Evolutionary conservation across 2,113 vertebrate species (phyloP).

Genomic region (Onychostruthus taczanowskii): DNA sequence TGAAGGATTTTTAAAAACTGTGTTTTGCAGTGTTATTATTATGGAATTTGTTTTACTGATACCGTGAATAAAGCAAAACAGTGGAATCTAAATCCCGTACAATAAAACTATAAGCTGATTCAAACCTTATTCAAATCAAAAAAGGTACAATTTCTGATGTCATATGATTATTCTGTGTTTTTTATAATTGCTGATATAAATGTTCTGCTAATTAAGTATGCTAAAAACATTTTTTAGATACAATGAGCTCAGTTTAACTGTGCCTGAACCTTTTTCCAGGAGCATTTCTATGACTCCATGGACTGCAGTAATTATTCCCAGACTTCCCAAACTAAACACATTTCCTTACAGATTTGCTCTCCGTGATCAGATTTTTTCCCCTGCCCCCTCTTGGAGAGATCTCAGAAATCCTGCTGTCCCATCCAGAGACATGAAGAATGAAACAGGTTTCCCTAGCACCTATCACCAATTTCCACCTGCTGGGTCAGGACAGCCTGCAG

Average conservation of each 20-base stretch:
- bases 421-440: background rate
- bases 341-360: background rate
- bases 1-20: background rate
- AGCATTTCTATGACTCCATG: rapidly evolving
- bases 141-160: background rate
- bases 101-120: background rate
- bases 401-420: background rate
- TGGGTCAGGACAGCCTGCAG: background rate
- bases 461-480: background rate
- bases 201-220: background rate
- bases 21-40: background rate
- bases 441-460: background rate
- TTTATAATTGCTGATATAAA: background rate
- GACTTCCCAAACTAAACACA: background rate
- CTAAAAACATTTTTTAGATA: background rate
- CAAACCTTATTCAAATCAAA: background rate
- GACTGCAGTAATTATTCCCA: background rate
- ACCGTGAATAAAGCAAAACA: background rate
- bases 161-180: background rate
- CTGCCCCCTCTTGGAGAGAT: background rate
- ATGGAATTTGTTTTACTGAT: background rate
- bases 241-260: background rate
- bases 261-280: background rate
- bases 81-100: background rate
- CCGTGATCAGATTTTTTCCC: background rate